Evolutionary conservation across 2,888 invertebrate species (phyloP).

Genomic region (Seira musarum): DNA sequence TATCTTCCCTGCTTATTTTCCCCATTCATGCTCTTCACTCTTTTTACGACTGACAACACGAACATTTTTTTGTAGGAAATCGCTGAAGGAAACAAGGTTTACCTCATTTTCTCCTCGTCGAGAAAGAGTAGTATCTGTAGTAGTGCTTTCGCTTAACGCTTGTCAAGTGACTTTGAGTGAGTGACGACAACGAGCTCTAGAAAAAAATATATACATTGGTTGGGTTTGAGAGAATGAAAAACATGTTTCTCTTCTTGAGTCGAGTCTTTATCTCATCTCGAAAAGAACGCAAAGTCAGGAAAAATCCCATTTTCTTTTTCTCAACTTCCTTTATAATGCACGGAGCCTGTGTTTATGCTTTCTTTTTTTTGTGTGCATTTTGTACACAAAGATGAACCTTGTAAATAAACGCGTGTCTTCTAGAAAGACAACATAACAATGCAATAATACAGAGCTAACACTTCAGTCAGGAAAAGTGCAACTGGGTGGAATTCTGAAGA

Average conservation of each 20-base stretch:
- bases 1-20: not conserved
- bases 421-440: constrained; percentile 9
- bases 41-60: too few relatives aligned
- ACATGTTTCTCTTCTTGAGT: constrained; percentile 22
- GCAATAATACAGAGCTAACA: not conserved
- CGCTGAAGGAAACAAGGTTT: constrained; percentile 17
- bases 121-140: not conserved
- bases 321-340: not conserved
- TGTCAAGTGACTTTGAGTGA: not conserved
- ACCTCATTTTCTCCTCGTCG: constrained; percentile 8
- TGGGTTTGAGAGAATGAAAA: constrained; percentile 4
- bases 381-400: not conserved
- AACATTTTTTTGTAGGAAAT: too few relatives aligned
- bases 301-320: constrained; percentile 30
- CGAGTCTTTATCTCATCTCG: not conserved
- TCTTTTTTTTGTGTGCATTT: too few relatives aligned
- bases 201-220: not conserved
- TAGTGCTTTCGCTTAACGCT: not conserved
- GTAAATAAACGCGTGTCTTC: not conserved
- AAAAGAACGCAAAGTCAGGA: not conserved
- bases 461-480: constrained; percentile 24
- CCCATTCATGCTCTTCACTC: not conserved
- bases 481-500: constrained; percentile 30
- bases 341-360: too few relatives aligned
- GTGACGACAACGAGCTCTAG: not conserved